These are phyloP conservation scores for Semnornis frantzii DNA, from an alignment of 2,113 vertebrate genomes.

Conservation along the genomic window DNA sequence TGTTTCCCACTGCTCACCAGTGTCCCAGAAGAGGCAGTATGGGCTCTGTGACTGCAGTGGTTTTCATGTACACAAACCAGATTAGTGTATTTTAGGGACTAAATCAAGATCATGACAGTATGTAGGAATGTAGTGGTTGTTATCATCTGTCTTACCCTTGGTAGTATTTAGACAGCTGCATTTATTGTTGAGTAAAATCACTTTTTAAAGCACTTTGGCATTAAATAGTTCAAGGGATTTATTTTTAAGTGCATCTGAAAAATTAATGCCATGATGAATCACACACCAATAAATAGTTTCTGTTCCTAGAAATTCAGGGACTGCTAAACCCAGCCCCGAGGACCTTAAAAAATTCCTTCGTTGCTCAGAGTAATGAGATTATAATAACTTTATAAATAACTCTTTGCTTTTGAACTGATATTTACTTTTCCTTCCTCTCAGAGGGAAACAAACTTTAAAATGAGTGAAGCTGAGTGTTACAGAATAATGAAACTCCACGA, in stretches of 20 bases:
- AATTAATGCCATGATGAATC: constrained; percentile 22
- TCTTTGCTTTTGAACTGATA: constrained; percentile 24
- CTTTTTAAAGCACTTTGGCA: not conserved
- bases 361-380: constrained; percentile 9
- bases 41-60: not conserved
- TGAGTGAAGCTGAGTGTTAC: constrained; percentile 16
- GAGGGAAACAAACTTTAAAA: constrained; percentile 34
- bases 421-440: constrained; percentile 31
- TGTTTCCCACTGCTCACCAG: not conserved
- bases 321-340: not conserved
- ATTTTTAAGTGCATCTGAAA: constrained; percentile 22
- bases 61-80: not conserved
- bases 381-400: constrained; percentile 14
- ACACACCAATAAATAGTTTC: not conserved
- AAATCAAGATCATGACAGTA: not conserved
- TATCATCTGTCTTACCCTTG: not conserved
- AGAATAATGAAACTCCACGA: not conserved
- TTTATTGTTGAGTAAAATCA: constrained; percentile 1
- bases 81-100: not conserved
- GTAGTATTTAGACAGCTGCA: not conserved
- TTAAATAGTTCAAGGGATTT: not conserved
- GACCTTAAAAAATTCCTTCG: not conserved
- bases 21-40: not conserved
- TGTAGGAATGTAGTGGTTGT: not conserved
- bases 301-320: not conserved